Percentiles rank a stretch among this genome's conserved stretches.
Conservation (phyloP, 2,888 invertebrate species). For the Polyploca ridens region DNA sequence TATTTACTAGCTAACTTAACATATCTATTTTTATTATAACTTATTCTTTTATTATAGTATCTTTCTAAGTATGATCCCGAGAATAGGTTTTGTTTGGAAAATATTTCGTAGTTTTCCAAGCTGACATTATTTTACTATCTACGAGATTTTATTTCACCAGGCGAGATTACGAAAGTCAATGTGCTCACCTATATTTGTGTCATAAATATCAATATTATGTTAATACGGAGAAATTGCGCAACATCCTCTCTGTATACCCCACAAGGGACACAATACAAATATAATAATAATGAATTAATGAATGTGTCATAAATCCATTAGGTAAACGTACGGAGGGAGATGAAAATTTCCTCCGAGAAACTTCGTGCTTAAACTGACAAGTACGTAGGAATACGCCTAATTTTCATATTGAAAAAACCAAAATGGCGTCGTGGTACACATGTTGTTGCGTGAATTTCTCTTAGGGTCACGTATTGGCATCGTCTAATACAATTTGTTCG, state of each 20-base stretch:
- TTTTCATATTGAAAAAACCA: conserved; percentile 63
- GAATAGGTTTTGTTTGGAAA: not conserved
- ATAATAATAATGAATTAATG: conserved; percentile 15
- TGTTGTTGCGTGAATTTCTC: conserved; percentile 63
- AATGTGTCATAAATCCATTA: conserved; percentile 15
- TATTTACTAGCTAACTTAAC: conserved; percentile 54
- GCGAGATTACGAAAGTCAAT: conserved; percentile 7
- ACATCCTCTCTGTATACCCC: conserved; percentile 3
- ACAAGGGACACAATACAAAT: conserved; percentile 12
- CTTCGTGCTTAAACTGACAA: conserved; percentile 45
- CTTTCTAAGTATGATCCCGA: not conserved
- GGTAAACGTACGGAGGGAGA: conserved; percentile 27
- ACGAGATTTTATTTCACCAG: conserved; percentile 1
- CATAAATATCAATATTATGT: conserved; percentile 11
- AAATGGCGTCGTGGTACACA: conserved; percentile 59
- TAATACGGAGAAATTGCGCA: conserved; percentile 8
- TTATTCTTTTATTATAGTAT: conserved; percentile 2
- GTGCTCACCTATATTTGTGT: conserved; percentile 2
- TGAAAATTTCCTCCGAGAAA: conserved; percentile 36
- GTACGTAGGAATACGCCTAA: conserved; percentile 50
- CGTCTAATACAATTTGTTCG: conserved; percentile 80
- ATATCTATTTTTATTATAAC: conserved; percentile 49
- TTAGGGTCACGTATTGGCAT: conserved; percentile 75
- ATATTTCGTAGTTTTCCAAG: conserved; percentile 1
- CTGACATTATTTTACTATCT: conserved; percentile 10